Conservation (phyloP, 2,113 vertebrate species). For the Melierax canorus region DNA sequence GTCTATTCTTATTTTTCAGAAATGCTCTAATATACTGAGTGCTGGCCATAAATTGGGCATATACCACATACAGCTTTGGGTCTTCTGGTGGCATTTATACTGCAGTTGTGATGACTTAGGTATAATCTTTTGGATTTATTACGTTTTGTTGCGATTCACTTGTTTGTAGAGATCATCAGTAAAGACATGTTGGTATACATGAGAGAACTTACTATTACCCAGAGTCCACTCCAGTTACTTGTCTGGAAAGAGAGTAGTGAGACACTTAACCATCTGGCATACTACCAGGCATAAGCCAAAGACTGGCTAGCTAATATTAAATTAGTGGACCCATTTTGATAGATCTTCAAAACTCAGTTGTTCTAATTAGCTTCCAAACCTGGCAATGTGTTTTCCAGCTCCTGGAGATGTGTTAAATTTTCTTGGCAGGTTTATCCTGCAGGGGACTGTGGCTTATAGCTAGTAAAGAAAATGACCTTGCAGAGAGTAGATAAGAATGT, state of each 20-base stretch:
- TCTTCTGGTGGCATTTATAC: not conserved
- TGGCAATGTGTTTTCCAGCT: not conserved
- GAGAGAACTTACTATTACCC: not conserved
- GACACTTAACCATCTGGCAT: not conserved
- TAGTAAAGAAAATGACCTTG: not conserved
- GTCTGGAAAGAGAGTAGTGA: not conserved
- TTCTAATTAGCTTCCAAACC: not conserved
- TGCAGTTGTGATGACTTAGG: not conserved
- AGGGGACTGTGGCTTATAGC: not conserved
- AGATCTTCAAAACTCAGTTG: not conserved
- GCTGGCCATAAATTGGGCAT: not conserved
- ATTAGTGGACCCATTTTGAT: not conserved
- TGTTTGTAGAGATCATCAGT: not conserved
- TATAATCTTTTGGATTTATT: not conserved
- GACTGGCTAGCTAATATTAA: not conserved
- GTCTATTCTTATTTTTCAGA: not conserved
- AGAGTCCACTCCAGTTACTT: not conserved
- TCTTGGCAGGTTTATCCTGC: not conserved
- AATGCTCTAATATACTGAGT: not conserved
- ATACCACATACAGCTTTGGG: not conserved
- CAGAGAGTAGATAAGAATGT: not conserved
- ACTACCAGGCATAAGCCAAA: not conserved
- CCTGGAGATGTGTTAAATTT: not conserved
- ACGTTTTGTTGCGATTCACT: not conserved
- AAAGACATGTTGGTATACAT: not conserved